Percentiles rank a stretch among this genome's conserved stretches.
These are phyloP conservation scores for Drosophila sp. DNA, from an alignment of 1,140 invertebrate species.

Conservation along the genomic window DNA sequence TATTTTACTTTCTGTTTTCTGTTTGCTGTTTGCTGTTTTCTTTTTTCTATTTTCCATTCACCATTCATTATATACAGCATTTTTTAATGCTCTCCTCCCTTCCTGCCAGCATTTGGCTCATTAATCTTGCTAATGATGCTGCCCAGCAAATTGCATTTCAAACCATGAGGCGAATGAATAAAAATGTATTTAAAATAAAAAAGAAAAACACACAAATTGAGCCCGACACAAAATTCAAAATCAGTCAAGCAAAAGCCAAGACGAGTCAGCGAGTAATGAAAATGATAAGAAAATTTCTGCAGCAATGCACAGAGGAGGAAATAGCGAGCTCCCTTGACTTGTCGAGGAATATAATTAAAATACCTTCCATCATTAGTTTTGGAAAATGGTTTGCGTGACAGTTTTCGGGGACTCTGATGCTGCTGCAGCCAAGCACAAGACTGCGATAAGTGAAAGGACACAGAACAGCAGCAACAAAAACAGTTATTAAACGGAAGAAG, in stretches of 20 bases:
- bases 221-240: slow-evolving; percentile 47
- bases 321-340: too few species aligned
- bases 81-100: slow-evolving; percentile 50
- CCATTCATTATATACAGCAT: slow-evolving; percentile 1
- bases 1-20: slow-evolving; percentile 15
- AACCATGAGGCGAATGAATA: slow-evolving; percentile 40
- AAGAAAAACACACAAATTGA: slow-evolving; percentile 37
- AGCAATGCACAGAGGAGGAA: slow-evolving; percentile 68
- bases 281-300: slow-evolving; percentile 84
- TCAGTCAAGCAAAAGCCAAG: slow-evolving; percentile 82
- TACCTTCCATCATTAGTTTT: slow-evolving; percentile 83
- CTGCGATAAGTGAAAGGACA: slow-evolving; percentile 72
- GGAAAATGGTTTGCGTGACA: slow-evolving; percentile 72
- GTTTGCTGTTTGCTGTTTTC: background rate
- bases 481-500: slow-evolving; percentile 35
- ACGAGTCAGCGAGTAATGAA: slow-evolving; percentile 64
- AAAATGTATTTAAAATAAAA: slow-evolving; percentile 10
- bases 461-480: slow-evolving; percentile 27
- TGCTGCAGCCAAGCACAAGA: slow-evolving; percentile 74
- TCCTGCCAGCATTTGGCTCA: slow-evolving; percentile 46
- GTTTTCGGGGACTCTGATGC: slow-evolving; percentile 47
- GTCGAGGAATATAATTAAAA: slow-evolving; percentile 77
- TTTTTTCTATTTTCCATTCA: slow-evolving; percentile 7
- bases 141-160: slow-evolving; percentile 74
- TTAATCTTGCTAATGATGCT: slow-evolving; percentile 82